Percentiles rank a stretch among this genome's conserved stretches.
Conservation (phyloP, 2,888 invertebrate genomes). For the Urechis unicinctus region DNA sequence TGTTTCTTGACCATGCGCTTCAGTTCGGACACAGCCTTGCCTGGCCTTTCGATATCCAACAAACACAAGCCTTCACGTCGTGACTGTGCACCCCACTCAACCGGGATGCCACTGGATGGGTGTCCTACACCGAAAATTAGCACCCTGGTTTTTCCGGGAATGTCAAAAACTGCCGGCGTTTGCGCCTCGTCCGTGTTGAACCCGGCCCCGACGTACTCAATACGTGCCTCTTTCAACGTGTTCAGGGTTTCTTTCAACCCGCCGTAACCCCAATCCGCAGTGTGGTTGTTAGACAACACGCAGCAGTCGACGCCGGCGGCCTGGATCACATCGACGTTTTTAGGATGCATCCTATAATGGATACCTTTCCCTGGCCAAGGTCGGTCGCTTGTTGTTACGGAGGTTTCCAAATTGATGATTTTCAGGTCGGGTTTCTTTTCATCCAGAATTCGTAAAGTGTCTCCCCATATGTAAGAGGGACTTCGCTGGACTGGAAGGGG, state of each 20-base stretch:
- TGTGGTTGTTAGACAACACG: conserved; percentile 22
- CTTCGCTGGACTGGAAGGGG: conserved; percentile 13
- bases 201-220: conserved; percentile 13
- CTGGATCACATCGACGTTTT: conserved; percentile 15
- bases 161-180: conserved; percentile 14
- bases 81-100: conserved; percentile 14
- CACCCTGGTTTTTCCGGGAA: conserved; percentile 13
- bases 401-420: conserved; percentile 15
- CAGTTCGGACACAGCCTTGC: conserved; percentile 5
- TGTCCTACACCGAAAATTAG: conserved; percentile 20
- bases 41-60: conserved; percentile 2
- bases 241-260: conserved; percentile 18
- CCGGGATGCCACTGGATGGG: conserved; percentile 17
- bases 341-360: conserved; percentile 24
- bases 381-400: conserved; percentile 11
- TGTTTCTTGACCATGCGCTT: conserved; percentile 1
- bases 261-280: conserved; percentile 19
- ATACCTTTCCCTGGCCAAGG: conserved; percentile 22
- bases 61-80: conserved; percentile 14
- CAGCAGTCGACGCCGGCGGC: conserved; percentile 19
- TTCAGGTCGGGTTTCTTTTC: conserved; percentile 13
- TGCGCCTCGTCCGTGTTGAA: conserved; percentile 10
- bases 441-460: conserved; percentile 11
- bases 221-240: conserved; percentile 12
- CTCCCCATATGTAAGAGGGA: conserved; percentile 14